Evolutionary conservation across 2,113 vertebrate species (phyloP), one percentile per base, ranked within the genome.

Genomic region (Calidris pugnax): DNA sequence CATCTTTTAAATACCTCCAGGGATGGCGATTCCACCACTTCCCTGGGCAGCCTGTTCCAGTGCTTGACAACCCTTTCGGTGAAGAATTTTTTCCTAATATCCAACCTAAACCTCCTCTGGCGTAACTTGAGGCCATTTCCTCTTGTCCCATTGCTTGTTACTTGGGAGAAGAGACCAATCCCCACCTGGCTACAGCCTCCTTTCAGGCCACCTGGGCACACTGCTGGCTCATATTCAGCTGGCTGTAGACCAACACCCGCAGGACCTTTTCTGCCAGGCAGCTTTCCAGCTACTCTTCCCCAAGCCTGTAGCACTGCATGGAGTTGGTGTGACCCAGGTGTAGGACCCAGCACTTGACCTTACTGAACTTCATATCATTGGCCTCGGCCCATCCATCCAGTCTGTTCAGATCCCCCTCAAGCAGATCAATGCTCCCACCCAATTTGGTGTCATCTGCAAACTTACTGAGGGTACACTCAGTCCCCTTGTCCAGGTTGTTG

Each of bases 31-130:
- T 63, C 30, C 0, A 63, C 5, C 37, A 10, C 22, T 45, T 33
- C 26, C 14, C 59, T 15, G 17, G 37, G 30, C 30, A 88, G 39
- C 12, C 57, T 37, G 7, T 43, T 48, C 53, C 43, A 81, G 3
- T 9, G 4, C 4, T 7, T 62, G 22, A 80, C 4, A 33, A 66
- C 32, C 6, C 6, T 19, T 50, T 57, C 2, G 0, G 41, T 2
- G 5, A 72, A 75, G 12, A 67, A 33, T 1, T 51, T 57, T 41
- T 53, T 77, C 33, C 48, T 37, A 9, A 57, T 21, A 62, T 14
- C 22, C 12, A 51, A 4, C 12, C n/a, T 37, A 73, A 77, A 57
- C 5, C 12, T 51, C 23, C 1, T 1, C 22, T 53, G 43, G 12
- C 0, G 0, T 26, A 18, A 24, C 57, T 24, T 24, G 37, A 63